A percentile compares a stretch with the other conserved stretches of the same genome.
phyloP scores from a whole-genome alignment of 53 echinoderm and acorn worm species.

The Echinometra lucunter region DNA sequence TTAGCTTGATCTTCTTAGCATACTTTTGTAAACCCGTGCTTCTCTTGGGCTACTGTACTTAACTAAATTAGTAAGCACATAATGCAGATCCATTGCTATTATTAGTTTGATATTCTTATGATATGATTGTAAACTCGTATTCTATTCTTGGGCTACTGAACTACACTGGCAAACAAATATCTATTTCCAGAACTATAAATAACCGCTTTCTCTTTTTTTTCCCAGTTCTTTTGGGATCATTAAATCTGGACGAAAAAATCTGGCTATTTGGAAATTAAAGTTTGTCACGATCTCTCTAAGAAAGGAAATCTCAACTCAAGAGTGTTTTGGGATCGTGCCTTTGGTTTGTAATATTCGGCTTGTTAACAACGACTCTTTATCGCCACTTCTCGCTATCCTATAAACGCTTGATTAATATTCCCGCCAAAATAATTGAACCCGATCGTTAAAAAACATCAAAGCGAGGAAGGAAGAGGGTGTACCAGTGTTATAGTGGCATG shows the following conservation, averaged over 20 bases:
- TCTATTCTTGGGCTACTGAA: not conserved
- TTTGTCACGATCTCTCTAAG: not conserved
- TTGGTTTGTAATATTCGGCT: conserved; percentile 16
- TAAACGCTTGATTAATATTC: conserved; percentile 28
- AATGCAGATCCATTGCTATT: too few species aligned
- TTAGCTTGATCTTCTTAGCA: too few species aligned
- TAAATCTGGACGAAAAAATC: not conserved
- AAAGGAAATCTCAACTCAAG: not conserved
- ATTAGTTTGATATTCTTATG: not conserved
- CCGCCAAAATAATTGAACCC: not conserved
- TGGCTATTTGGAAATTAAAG: not conserved
- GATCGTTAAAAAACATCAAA: not conserved
- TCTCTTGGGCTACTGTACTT: too few species aligned
- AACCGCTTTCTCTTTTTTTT: not conserved
- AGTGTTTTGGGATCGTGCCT: not conserved
- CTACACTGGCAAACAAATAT: not conserved
- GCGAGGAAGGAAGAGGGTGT: not conserved
- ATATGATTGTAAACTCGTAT: not conserved
- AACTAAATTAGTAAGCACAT: too few species aligned
- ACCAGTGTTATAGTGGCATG: conserved; percentile 43
- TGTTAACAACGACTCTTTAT: conserved; percentile 42
- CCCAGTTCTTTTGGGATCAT: not conserved
- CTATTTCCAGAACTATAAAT: not conserved
- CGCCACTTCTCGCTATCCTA: conserved; percentile 42
- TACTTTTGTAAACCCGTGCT: too few species aligned